phyloP scores from a whole-genome alignment of 2,888 invertebrate genomes.

The Melieria picta region DNA sequence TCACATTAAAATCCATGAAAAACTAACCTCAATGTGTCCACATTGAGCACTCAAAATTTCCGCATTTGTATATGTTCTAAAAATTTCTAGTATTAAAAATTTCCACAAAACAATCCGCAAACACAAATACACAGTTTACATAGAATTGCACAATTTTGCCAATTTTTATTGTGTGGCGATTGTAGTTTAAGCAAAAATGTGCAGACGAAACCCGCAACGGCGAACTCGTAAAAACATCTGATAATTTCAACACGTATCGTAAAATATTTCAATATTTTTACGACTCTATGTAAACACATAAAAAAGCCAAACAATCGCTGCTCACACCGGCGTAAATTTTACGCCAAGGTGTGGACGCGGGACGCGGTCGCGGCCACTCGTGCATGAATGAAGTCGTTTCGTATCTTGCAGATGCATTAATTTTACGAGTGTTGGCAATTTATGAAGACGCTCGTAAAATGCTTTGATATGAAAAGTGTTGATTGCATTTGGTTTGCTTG shows the following conservation, averaged over 20 bases:
- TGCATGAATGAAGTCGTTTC: constrained; percentile 10
- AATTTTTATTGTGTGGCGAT: too few relatives aligned
- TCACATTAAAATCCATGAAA: too few relatives aligned
- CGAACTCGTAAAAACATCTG: constrained; percentile 4
- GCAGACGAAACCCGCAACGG: too few relatives aligned
- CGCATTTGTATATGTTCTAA: too few relatives aligned
- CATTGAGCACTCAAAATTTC: too few relatives aligned
- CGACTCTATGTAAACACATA: background rate
- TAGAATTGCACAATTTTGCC: too few relatives aligned
- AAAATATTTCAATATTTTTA: constrained; percentile 16
- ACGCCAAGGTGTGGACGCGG: background rate
- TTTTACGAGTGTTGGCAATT: constrained; percentile 10
- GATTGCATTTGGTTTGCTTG: background rate
- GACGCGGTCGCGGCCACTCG: background rate
- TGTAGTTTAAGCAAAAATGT: too few relatives aligned
- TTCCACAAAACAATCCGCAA: too few relatives aligned
- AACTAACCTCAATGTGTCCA: too few relatives aligned
- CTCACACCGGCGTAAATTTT: background rate
- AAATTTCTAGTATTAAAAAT: too few relatives aligned
- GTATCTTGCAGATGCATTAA: background rate
- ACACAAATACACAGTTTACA: too few relatives aligned
- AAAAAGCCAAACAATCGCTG: background rate
- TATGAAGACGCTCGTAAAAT: constrained; percentile 6
- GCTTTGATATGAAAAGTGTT: constrained; percentile 10
- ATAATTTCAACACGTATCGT: constrained; percentile 9